phyloP scores from a whole-genome alignment of 2,797 vertebrate species.

The Gymnothorax reevesii region DNA sequence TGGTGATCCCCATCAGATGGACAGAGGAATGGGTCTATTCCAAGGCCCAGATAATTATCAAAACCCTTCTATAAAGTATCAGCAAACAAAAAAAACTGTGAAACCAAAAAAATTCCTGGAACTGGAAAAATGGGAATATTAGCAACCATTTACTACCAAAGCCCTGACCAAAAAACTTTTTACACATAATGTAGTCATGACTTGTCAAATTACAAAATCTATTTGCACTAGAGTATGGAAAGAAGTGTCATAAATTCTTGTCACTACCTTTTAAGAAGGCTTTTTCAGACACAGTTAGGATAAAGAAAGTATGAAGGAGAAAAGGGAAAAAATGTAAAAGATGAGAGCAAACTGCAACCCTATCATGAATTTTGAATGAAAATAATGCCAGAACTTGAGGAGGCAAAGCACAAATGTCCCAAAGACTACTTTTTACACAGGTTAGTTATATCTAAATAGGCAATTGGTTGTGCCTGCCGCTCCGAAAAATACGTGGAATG shows the following conservation, averaged over 20 bases:
- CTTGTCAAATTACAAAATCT: neutral
- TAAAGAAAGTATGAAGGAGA: neutral
- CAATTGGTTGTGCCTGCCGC: slow-evolving; percentile 17
- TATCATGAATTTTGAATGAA: neutral
- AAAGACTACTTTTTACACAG: neutral
- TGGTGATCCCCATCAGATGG: slow-evolving; percentile 1
- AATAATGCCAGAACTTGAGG: slow-evolving; percentile 1
- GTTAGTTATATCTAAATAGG: neutral
- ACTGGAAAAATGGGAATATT: neutral
- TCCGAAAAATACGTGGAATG: slow-evolving; percentile 23
- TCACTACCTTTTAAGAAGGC: neutral
- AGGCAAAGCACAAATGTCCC: slow-evolving; percentile 1
- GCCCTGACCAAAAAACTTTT: neutral
- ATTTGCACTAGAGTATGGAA: neutral
- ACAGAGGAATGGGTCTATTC: neutral
- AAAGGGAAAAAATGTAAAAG: neutral
- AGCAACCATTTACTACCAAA: neutral
- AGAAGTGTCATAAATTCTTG: neutral
- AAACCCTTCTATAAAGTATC: neutral
- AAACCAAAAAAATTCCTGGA: neutral
- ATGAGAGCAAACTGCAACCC: neutral
- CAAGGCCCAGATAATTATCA: neutral
- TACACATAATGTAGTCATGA: neutral
- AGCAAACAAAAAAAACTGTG: neutral
- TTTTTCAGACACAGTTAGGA: neutral